These are phyloP conservation scores for Pluvianellus socialis DNA, from an alignment of 2,113 vertebrate genomes.

Conservation along the genomic window DNA sequence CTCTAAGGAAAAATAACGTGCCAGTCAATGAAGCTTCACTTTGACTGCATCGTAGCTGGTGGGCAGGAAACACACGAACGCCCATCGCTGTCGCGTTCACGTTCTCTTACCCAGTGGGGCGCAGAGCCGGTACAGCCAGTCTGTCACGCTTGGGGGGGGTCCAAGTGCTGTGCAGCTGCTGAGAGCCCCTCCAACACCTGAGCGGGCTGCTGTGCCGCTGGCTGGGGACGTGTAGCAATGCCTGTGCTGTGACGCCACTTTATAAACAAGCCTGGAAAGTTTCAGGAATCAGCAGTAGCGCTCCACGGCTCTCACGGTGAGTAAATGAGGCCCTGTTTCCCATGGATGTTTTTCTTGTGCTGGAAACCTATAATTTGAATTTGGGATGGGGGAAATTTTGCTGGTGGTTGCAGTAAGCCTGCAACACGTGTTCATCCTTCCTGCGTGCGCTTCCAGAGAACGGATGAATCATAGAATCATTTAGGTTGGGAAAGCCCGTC, in stretches of 20 bases:
- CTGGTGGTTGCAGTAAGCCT: neutral
- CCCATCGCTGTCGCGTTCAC: no score
- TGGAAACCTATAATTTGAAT: neutral
- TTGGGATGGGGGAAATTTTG: neutral
- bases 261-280: neutral
- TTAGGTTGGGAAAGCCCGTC: no score
- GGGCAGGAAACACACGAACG: neutral
- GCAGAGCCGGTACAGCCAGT: neutral
- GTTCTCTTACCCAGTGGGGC: rapidly evolving
- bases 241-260: neutral
- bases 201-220: neutral
- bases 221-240: neutral
- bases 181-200: neutral
- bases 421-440: neutral
- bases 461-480: neutral
- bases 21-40: neutral
- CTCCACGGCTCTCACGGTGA: neutral
- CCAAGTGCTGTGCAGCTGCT: neutral
- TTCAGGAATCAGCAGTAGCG: neutral
- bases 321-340: neutral
- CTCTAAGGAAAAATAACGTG: neutral
- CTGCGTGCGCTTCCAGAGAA: neutral
- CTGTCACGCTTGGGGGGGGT: neutral
- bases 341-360: neutral
- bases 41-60: neutral